Percentiles rank a stretch among this genome's conserved stretches.
Conservation (phyloP, 2,888 invertebrate species). For the Philereme vetulata region DNA sequence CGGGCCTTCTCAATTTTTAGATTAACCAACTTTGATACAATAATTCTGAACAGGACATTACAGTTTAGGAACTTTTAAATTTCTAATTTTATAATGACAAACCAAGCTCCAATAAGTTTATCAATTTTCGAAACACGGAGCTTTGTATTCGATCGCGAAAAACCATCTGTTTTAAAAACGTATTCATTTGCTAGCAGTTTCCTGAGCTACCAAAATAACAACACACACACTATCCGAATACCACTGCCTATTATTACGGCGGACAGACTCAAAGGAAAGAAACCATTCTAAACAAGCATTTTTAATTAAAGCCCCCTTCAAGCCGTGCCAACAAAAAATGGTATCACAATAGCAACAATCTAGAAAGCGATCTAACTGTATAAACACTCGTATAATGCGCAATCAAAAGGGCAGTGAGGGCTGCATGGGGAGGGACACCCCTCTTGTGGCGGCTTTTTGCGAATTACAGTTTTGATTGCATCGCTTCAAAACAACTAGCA, state of each 20-base stretch:
- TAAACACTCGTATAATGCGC: conserved; percentile 82
- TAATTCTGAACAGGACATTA: conserved; percentile 59
- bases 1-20: conserved; percentile 65
- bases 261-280: conserved; percentile 46
- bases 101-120: conserved; percentile 37
- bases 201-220: conserved; percentile 8
- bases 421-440: conserved; percentile 46
- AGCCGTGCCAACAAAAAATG: conserved; percentile 72
- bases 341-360: conserved; percentile 81
- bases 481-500: conserved; percentile 46
- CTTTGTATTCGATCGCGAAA: conserved; percentile 29
- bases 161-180: background rate
- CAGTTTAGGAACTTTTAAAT: conserved; percentile 48
- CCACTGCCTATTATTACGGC: conserved; percentile 15
- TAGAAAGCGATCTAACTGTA: conserved; percentile 82
- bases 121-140: conserved; percentile 32
- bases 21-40: conserved; percentile 69
- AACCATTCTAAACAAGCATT: conserved; percentile 67
- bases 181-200: conserved; percentile 10
- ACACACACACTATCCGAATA: conserved; percentile 11
- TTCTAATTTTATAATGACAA: conserved; percentile 43
- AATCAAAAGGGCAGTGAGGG: conserved; percentile 81
- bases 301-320: conserved; percentile 79
- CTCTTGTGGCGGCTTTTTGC: conserved; percentile 50
- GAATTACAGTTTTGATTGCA: conserved; percentile 74